These are phyloP conservation scores for Standfussiana lucernea DNA, from an alignment of 2,888 invertebrate genomes.

Conservation along the genomic window DNA sequence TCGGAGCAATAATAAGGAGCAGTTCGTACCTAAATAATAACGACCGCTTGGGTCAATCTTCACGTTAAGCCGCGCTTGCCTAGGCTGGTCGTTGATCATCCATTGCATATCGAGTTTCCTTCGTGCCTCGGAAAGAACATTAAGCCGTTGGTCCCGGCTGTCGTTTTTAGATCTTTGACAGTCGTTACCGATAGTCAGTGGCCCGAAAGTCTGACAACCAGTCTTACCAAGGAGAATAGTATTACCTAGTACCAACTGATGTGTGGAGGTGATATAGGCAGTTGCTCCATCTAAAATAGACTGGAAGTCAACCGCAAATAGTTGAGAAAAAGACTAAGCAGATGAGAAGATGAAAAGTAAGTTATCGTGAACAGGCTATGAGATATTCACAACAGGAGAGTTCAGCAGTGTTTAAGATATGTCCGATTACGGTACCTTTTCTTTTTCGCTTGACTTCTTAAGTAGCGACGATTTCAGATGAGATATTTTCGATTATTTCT, in stretches of 20 bases:
- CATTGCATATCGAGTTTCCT: background rate
- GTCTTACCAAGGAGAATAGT: background rate
- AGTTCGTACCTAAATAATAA: background rate
- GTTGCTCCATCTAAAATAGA: background rate
- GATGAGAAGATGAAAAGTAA: background rate
- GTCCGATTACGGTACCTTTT: background rate
- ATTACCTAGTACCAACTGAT: background rate
- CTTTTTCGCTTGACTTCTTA: background rate
- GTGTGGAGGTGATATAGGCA: background rate
- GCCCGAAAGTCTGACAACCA: background rate
- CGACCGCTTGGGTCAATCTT: background rate
- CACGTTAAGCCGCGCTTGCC: background rate
- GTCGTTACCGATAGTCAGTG: background rate
- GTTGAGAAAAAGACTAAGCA: background rate
- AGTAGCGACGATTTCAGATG: background rate
- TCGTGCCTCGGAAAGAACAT: background rate
- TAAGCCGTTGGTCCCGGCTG: background rate
- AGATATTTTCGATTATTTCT: background rate
- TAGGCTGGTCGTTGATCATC: background rate
- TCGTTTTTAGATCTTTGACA: background rate
- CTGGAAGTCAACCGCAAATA: background rate
- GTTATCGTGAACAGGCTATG: background rate
- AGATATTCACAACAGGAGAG: background rate
- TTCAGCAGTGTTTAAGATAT: slow-evolving; percentile 1
- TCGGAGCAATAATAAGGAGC: background rate